Evolutionary conservation across 2,888 invertebrate species (phyloP).

Genomic region (Coelinius sp.): DNA sequence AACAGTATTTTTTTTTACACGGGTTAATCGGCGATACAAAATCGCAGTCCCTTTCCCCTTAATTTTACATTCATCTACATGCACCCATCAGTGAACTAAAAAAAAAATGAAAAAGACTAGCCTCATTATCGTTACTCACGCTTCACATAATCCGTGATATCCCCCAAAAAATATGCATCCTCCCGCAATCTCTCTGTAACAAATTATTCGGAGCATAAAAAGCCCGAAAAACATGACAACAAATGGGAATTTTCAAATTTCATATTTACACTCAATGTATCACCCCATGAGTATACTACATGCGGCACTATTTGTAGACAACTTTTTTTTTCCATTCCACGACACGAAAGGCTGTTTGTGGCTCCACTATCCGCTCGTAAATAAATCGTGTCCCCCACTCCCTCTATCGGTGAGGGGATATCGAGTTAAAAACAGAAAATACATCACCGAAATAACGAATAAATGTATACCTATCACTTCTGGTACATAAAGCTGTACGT

Average conservation of each 20-base stretch:
- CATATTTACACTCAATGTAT: neutral
- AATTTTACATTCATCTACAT: too few relatives aligned
- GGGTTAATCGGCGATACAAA: too few relatives aligned
- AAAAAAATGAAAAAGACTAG: conserved; percentile 30
- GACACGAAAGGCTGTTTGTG: conserved; percentile 58
- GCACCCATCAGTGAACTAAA: neutral
- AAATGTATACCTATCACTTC: conserved; percentile 68
- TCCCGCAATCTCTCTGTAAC: conserved; percentile 28
- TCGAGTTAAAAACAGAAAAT: conserved; percentile 25
- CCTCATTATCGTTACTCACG: conserved; percentile 58
- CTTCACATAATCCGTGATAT: conserved; percentile 48
- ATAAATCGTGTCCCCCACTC: conserved; percentile 58
- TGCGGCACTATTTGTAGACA: neutral
- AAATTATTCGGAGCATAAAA: conserved; percentile 61
- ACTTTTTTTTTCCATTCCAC: neutral
- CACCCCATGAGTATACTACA: neutral
- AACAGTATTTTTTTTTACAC: too few relatives aligned
- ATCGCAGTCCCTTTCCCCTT: too few relatives aligned
- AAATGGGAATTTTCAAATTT: conserved; percentile 32
- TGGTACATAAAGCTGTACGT: conserved; percentile 66
- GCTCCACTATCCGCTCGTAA: conserved; percentile 68
- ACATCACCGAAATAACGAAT: conserved; percentile 66
- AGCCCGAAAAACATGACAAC: conserved; percentile 51
- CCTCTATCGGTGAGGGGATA: conserved; percentile 50
- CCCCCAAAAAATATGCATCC: neutral